Evolutionary conservation across 2,797 vertebrate genomes (phyloP).

Genomic region (Ibycter americanus): DNA sequence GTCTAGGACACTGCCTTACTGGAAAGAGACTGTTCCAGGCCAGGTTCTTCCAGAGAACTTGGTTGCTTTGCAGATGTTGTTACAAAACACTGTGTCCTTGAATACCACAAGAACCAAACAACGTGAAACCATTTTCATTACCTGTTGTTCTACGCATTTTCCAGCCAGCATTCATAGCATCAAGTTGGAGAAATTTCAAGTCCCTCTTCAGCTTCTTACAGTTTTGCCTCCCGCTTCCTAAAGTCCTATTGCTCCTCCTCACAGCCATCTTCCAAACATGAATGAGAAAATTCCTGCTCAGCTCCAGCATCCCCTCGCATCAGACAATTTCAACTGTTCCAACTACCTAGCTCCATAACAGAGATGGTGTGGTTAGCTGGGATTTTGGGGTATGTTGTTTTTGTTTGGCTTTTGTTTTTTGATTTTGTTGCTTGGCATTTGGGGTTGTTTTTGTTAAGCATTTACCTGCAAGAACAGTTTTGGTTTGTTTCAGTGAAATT

Average conservation of each 20-base stretch:
- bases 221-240: not conserved
- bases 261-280: not conserved
- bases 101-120: not conserved
- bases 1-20: not conserved
- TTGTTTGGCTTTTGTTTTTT: not conserved
- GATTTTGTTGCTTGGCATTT: not conserved
- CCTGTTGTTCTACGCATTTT: not conserved
- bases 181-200: not conserved
- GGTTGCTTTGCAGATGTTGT: not conserved
- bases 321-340: not conserved
- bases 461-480: not conserved
- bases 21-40: not conserved
- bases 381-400: not conserved
- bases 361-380: not conserved
- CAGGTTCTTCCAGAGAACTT: not conserved
- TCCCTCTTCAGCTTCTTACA: not conserved
- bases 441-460: not conserved
- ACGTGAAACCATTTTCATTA: not conserved
- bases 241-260: not conserved
- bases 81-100: not conserved
- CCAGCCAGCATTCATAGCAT: not conserved
- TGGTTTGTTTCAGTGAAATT: not conserved
- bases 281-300: not conserved
- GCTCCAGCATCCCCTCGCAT: not conserved
- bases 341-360: not conserved